Conservation (phyloP, 2,797 vertebrate genomes). For the Coluber constrictor region DNA sequence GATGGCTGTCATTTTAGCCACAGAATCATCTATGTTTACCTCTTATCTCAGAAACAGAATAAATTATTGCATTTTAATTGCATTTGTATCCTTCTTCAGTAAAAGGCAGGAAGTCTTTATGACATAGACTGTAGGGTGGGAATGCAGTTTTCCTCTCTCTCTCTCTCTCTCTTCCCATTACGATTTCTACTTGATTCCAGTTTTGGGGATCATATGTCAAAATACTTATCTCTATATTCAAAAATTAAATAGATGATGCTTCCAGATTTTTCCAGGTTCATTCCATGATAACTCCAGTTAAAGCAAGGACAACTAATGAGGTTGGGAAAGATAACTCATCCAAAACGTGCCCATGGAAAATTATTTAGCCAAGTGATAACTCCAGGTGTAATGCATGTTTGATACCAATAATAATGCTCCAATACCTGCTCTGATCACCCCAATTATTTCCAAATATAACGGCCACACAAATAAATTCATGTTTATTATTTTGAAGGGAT, state of each 20-base stretch:
- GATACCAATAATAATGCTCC: not conserved
- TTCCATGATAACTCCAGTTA: not conserved
- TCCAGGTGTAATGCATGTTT: not conserved
- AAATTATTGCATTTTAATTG: not conserved
- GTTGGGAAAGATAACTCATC: not conserved
- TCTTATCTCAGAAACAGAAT: not conserved
- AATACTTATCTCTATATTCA: not conserved
- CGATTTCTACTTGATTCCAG: not conserved
- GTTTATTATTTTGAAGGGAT: no score
- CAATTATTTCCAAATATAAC: no score
- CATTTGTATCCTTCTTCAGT: not conserved
- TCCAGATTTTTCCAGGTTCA: not conserved
- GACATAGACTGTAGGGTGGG: not conserved
- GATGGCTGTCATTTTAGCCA: not conserved
- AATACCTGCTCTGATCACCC: no score
- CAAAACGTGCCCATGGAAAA: not conserved
- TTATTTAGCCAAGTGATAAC: not conserved
- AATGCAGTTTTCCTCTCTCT: not conserved
- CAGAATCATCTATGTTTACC: not conserved
- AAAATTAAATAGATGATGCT: not conserved
- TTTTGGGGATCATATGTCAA: not conserved
- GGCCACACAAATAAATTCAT: no score
- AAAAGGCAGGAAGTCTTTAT: not conserved
- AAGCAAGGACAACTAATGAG: not conserved
- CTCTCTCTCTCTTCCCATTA: not conserved